Conservation (phyloP, 2,797 vertebrate genomes). For the Hypotaenidia okinawae region DNA sequence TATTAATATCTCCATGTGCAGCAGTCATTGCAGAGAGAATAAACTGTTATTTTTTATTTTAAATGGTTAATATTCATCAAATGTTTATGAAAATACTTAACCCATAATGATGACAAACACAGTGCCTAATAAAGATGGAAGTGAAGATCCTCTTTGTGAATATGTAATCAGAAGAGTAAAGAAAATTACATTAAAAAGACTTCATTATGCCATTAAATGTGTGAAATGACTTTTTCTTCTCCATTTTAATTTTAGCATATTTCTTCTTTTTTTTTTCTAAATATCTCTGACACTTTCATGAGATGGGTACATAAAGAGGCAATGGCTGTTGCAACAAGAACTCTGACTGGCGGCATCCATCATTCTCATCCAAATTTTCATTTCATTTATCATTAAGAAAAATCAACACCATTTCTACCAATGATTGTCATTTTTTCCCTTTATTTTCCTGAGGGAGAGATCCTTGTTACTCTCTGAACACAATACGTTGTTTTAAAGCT, state of each 20-base stretch:
- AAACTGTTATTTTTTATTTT: constrained; percentile 74
- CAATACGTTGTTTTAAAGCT: neutral
- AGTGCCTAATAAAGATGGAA: constrained; percentile 65
- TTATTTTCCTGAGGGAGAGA: constrained; percentile 15
- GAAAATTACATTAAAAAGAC: constrained; percentile 72
- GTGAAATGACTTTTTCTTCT: constrained; percentile 71
- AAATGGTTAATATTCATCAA: constrained; percentile 76
- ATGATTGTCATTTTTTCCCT: constrained; percentile 19
- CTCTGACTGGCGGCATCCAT: constrained; percentile 67
- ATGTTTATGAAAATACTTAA: constrained; percentile 67
- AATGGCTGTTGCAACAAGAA: constrained; percentile 60
- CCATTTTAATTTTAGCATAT: constrained; percentile 69
- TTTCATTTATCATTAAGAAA: constrained; percentile 73
- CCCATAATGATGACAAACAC: constrained; percentile 63
- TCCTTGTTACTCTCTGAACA: neutral
- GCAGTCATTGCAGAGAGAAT: constrained; percentile 51
- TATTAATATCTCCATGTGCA: constrained; percentile 56
- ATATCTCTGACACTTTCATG: constrained; percentile 54
- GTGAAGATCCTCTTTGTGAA: constrained; percentile 72
- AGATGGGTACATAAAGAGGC: constrained; percentile 27
- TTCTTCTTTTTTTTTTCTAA: constrained; percentile 54
- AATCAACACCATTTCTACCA: constrained; percentile 65
- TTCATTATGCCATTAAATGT: constrained; percentile 70
- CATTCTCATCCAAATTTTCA: constrained; percentile 37
- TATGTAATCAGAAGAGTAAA: constrained; percentile 74